phyloP scores from a whole-genome alignment of 2,888 invertebrate genomes.

The Eristalis tenax region DNA sequence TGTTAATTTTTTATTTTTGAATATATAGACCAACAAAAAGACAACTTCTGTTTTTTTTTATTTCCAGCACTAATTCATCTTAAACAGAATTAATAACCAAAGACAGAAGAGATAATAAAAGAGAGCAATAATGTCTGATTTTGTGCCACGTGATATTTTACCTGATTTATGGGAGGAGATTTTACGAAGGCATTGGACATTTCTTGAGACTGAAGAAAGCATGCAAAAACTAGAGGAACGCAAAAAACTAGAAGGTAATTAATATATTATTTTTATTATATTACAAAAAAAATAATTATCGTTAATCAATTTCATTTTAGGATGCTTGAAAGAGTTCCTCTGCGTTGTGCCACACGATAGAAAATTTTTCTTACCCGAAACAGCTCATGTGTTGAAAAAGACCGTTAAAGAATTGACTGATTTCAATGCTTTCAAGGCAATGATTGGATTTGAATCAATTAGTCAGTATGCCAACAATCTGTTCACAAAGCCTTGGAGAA shows the following conservation, averaged over 20 bases:
- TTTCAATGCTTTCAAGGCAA: slow-evolving; percentile 91
- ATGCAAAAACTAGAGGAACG: slow-evolving; percentile 89
- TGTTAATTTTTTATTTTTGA: not conserved
- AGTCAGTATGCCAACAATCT: slow-evolving; percentile 93
- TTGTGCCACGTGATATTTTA: slow-evolving; percentile 80
- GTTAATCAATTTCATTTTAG: slow-evolving; percentile 79
- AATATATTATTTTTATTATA: not conserved
- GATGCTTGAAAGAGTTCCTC: slow-evolving; percentile 89
- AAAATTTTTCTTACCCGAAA: slow-evolving; percentile 90
- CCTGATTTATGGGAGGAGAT: slow-evolving; percentile 87
- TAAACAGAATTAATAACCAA: slow-evolving; percentile 45
- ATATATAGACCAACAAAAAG: not conserved
- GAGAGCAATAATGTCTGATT: slow-evolving; percentile 78
- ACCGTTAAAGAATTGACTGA: slow-evolving; percentile 87
- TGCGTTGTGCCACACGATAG: slow-evolving; percentile 89
- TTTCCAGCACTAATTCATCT: slow-evolving; percentile 11
- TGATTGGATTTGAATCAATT: slow-evolving; percentile 91
- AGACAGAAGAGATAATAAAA: slow-evolving; percentile 38
- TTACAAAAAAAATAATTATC: not conserved
- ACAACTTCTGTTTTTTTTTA: not conserved
- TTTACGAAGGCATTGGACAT: slow-evolving; percentile 89
- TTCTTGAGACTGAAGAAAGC: slow-evolving; percentile 90
- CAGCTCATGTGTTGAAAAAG: slow-evolving; percentile 88
- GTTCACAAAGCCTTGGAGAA: slow-evolving; percentile 93
- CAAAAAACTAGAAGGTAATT: slow-evolving; percentile 88